Conservation (phyloP, 2,113 vertebrate species). For the Bambusicola thoracicus region DNA sequence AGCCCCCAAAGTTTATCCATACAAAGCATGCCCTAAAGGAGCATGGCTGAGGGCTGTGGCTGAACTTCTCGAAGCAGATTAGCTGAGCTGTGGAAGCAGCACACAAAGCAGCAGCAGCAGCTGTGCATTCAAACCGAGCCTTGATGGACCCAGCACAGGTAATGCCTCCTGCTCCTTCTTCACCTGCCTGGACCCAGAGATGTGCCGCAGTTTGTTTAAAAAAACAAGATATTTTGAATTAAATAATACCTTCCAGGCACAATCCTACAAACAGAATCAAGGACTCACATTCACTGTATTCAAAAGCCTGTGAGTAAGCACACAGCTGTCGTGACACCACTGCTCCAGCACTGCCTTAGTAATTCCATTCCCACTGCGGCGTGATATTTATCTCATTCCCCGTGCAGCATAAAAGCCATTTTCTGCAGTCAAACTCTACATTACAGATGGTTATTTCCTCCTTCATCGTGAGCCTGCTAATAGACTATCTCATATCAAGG, state of each 20-base stretch:
- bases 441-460: slow-evolving; percentile 23
- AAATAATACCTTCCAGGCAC: background rate
- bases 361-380: background rate
- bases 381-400: slow-evolving; percentile 29
- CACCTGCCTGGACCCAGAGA: background rate
- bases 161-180: background rate
- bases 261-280: background rate
- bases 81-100: background rate
- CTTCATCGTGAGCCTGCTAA: background rate
- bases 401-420: slow-evolving; percentile 11
- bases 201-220: background rate
- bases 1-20: background rate
- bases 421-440: slow-evolving; percentile 13
- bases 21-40: background rate
- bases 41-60: background rate
- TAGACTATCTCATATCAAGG: background rate
- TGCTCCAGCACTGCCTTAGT: background rate
- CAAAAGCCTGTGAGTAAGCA: background rate
- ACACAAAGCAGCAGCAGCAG: background rate
- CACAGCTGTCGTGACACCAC: background rate
- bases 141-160: background rate
- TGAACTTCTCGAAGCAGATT: background rate
- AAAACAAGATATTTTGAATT: background rate
- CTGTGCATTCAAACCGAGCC: background rate
- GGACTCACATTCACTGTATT: background rate